Evolutionary conservation across 1,140 invertebrate species (phyloP), one percentile per base, ranked within the genome.

Genomic region (Ephestia elutella): DNA sequence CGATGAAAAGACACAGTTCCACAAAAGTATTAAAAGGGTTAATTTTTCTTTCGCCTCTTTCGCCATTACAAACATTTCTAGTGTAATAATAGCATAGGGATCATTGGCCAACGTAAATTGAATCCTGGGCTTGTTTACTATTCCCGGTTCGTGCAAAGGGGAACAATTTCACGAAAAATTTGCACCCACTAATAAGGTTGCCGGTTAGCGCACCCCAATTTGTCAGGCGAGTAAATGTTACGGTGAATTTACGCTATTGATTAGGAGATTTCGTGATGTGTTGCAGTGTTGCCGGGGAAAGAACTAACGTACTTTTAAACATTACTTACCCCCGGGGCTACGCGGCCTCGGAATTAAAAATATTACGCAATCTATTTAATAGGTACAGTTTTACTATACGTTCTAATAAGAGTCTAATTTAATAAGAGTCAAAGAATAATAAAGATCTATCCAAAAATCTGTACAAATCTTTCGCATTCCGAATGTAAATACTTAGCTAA

Each of bases 131-230:
- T 53, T 21, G 21, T 53, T 53, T 53, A 53, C 20, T 53, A 53
- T 53, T 53, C 20, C 18, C 18, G 49, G 5, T 15, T 48, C 35
- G 21, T 35, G n/a, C 17, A 49, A 21, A 57, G 56, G 25, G 44
- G 48, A 57, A 57, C 44, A 59, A 56, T 66, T 67, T 65, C 48
- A 58, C 49, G 62, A 61, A 67, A 65, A 64, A 64, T 66, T 60
- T 54, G 49, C 50, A 56, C 60, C 28, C 18, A 35, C 20, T 62
- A 66, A 54, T 58, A 60, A 62, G 54, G 56, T 62, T 57, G 54
- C 64, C 56, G 54, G 54, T 62, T 56, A 58, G 64, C 54, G 48
- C 59, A 59, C 30, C 44, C 48, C 57, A 61, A 62, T 70, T 70
- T 63, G 59, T 56, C 15, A 51, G 58, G 59, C 62, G 57, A 65